These are phyloP conservation scores for Megaceryle alcyon DNA, from an alignment of 2,797 vertebrate species.

Conservation along the genomic window DNA sequence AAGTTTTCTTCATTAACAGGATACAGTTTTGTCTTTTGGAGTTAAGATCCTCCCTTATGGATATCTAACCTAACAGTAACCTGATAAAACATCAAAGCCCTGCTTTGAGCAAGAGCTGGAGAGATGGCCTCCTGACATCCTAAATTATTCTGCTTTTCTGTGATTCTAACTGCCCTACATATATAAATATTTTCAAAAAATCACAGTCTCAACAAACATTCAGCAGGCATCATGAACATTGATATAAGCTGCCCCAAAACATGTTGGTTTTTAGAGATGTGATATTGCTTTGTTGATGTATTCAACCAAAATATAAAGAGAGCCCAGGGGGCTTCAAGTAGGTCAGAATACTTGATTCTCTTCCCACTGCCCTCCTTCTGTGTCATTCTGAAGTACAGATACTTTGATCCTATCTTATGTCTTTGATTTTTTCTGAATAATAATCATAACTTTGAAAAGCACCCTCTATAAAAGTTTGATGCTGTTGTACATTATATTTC, in stretches of 20 bases:
- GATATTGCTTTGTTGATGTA: not conserved
- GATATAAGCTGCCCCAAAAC: not conserved
- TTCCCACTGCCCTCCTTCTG: not conserved
- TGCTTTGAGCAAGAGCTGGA: not conserved
- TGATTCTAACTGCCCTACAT: not conserved
- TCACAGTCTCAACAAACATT: not conserved
- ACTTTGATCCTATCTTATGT: constrained; percentile 34
- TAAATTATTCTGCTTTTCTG: not conserved
- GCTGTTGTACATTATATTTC: not conserved
- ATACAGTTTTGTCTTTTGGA: not conserved
- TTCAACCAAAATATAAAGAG: constrained; percentile 1
- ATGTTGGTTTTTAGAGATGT: not conserved
- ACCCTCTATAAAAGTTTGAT: not conserved
- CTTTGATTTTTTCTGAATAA: constrained; percentile 63
- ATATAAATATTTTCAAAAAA: not conserved
- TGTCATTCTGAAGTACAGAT: constrained; percentile 12
- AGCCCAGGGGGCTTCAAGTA: constrained; percentile 40
- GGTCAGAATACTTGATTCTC: constrained; percentile 40
- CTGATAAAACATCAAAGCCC: not conserved
- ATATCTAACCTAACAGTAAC: not conserved
- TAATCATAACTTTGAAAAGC: constrained; percentile 34
- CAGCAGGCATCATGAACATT: not conserved
- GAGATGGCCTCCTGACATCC: not conserved
- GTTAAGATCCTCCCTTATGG: not conserved
- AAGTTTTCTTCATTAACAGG: not conserved